Evolutionary conservation across 2,797 vertebrate genomes (phyloP).

Genomic region (Phataginus tetradactyla): DNA sequence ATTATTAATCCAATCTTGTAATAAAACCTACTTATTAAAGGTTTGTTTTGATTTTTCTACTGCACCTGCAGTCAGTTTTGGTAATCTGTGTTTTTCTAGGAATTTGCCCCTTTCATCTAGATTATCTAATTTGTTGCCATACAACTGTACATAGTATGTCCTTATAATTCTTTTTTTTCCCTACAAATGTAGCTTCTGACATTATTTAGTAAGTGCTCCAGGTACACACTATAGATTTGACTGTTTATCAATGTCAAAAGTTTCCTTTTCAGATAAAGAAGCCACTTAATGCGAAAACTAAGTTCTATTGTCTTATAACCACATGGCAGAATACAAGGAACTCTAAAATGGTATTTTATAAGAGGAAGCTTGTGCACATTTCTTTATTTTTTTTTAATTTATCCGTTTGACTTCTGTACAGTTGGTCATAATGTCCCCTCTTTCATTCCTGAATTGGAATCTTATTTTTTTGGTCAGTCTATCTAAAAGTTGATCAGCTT

Average conservation of each 20-base stretch:
- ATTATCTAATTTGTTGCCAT: neutral
- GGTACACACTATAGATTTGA: neutral
- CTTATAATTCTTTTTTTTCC: neutral
- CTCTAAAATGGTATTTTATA: neutral
- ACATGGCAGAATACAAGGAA: neutral
- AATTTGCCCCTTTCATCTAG: neutral
- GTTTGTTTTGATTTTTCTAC: neutral
- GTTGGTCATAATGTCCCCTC: neutral
- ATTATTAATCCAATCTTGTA: conserved; percentile 10
- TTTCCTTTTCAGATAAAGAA: neutral
- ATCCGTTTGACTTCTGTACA: neutral
- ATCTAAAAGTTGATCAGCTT: neutral
- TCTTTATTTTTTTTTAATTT: neutral
- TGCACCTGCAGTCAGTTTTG: conserved; percentile 20
- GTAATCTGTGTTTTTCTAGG: neutral
- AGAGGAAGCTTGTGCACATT: neutral
- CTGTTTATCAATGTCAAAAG: neutral
- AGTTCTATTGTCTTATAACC: neutral
- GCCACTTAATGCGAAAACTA: neutral
- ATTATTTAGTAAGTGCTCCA: neutral
- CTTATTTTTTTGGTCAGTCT: neutral
- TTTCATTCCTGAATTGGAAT: neutral
- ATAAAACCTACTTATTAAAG: neutral
- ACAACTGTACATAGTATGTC: neutral
- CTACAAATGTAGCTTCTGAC: neutral